These are phyloP conservation scores for Pharmacophagus antenor DNA, from an alignment of 2,888 invertebrate species.

Conservation along the genomic window DNA sequence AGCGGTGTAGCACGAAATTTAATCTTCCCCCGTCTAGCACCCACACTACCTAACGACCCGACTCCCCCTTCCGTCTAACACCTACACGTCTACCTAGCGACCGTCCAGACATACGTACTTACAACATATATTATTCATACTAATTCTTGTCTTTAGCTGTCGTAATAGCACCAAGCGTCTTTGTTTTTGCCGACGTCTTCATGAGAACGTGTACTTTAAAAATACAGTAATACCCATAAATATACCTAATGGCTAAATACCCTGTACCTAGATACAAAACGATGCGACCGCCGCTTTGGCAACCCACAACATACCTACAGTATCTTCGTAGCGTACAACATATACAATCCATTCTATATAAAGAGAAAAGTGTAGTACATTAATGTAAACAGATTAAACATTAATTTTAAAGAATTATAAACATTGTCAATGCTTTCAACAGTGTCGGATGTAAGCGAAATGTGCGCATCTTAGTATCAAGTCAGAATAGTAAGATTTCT, in stretches of 20 bases:
- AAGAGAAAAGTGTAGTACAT: constrained; percentile 37
- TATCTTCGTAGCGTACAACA: constrained; percentile 25
- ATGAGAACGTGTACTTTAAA: constrained; percentile 56
- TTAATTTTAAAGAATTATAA: not conserved
- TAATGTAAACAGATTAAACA: constrained; percentile 13
- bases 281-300: constrained; percentile 44
- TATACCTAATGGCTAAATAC: constrained; percentile 31
- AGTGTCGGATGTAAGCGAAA: no score
- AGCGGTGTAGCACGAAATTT: constrained; percentile 71
- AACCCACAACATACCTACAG: constrained; percentile 42
- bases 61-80: constrained; percentile 29
- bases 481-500: no score
- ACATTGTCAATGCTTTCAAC: no score
- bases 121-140: constrained; percentile 51
- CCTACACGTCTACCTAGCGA: constrained; percentile 27
- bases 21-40: constrained; percentile 76
- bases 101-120: constrained; percentile 26
- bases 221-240: constrained; percentile 32
- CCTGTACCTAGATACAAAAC: constrained; percentile 57
- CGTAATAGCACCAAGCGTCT: constrained; percentile 38
- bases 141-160: constrained; percentile 46
- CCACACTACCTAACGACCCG: constrained; percentile 35
- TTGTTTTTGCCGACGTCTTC: constrained; percentile 57
- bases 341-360: constrained; percentile 41
- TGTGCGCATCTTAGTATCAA: not conserved